Evolutionary conservation across 2,797 vertebrate genomes (phyloP).

Genomic region (Alosa sapidissima): DNA sequence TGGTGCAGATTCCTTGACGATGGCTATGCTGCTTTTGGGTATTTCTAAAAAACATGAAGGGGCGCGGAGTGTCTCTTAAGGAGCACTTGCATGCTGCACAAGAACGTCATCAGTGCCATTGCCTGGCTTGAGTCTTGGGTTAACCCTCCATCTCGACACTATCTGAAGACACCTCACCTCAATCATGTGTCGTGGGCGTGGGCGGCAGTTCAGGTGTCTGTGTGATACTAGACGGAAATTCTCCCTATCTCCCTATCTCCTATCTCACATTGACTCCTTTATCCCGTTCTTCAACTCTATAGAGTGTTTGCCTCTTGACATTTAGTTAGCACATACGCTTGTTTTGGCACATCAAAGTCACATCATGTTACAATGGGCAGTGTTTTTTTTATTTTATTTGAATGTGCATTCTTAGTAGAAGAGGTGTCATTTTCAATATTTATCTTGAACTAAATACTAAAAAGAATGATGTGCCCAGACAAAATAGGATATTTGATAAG

Average conservation of each 20-base stretch:
- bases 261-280: background rate
- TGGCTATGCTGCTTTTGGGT: background rate
- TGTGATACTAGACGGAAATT: background rate
- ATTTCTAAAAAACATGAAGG: background rate
- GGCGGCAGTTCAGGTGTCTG: background rate
- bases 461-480: too few relatives aligned
- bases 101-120: background rate
- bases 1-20: background rate
- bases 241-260: background rate
- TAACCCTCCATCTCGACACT: background rate
- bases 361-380: background rate
- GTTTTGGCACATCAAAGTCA: background rate
- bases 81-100: background rate
- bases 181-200: background rate
- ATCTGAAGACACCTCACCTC: background rate
- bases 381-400: background rate
- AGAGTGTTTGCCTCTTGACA: background rate
- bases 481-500: background rate
- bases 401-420: background rate
- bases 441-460: background rate
- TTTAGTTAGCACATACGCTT: background rate
- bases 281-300: background rate
- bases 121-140: background rate
- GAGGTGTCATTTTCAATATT: background rate
- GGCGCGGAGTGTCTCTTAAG: background rate